Base-by-base conservation (phyloP, 2,888 invertebrate genomes). In the Pediacus dermestoides region DNA sequence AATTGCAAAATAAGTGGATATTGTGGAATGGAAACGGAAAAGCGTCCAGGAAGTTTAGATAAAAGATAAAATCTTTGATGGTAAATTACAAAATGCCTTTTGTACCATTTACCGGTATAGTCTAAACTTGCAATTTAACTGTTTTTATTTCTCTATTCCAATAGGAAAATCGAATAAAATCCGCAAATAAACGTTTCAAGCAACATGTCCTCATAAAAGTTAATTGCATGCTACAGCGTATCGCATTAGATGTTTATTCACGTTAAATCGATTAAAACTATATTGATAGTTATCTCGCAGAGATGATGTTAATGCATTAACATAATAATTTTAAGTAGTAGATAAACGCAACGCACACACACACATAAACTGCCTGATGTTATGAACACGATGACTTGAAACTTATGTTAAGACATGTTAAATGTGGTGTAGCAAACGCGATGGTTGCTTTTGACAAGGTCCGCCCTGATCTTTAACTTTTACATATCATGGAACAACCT, bases 341-440 rank as follows among this genome's bases (percentile, higher is more conserved):
- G 51, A 44, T 53, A 44, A 50, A 50, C 45, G 30, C 28, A 41
- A 37, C 32, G 10, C 8, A 23, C n/a, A n/a, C n/a, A n/a, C n/a
- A n/a, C 6, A 32, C 32, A 32, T 32, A 32, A 32, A 32, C 32
- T 10, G 13, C 6, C 21, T 26, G 32, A 34, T 44, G 21, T 26
- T 36, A 32, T 33, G 25, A 42, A 39, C 38, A 41, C 31, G 44
- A 55, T 57, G 58, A 58, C 53, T 45, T 37, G 53, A 49, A 52
- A 40, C 45, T 50, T 42, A 34, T 38, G 43, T 46, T 35, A n/a
- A 34, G 53, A 59, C 56, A 57, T 40, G 51, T 57, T 58, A 58
- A 57, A 55, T 54, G 55, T 48, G 48, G 57, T 54, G 50, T 58
- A 52, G 52, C 48, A 41, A 58, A 56, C 50, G 48, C 48, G 48